These are phyloP conservation scores for Chelonoidis abingdonii DNA, from an alignment of 2,113 vertebrate genomes.

Conservation along the genomic window DNA sequence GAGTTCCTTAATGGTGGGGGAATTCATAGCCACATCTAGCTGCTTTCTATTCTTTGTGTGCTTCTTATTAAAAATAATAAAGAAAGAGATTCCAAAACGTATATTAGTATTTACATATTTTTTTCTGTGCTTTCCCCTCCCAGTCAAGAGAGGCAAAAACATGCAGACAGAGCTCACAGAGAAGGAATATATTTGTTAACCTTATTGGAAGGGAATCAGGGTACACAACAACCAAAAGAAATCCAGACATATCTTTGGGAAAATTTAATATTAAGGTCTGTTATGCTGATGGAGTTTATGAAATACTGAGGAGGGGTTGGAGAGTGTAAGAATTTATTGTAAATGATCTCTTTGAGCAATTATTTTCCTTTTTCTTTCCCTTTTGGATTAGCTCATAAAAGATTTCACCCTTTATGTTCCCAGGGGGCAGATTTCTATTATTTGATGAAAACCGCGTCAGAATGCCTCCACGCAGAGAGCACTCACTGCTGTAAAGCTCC, in stretches of 20 bases:
- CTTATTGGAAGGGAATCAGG: neutral
- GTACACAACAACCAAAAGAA: neutral
- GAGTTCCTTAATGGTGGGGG: neutral
- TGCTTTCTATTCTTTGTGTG: neutral
- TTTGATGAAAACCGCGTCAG: accelerated
- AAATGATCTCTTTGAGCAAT: neutral
- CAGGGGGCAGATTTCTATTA: neutral
- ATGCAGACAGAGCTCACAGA: neutral
- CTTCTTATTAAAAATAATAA: neutral
- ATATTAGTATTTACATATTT: neutral
- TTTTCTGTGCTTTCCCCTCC: neutral
- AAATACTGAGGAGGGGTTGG: neutral
- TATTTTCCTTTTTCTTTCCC: neutral
- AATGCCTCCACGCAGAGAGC: neutral
- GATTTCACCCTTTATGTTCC: neutral
- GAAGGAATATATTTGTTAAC: neutral
- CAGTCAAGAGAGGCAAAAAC: neutral
- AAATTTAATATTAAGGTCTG: neutral
- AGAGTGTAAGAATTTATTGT: neutral
- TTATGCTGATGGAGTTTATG: neutral
- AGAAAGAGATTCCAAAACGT: neutral
- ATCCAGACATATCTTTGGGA: neutral
- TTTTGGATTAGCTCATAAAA: neutral
- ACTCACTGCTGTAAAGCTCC: neutral
- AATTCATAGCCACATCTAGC: neutral